A percentile compares a stretch with the other conserved stretches of the same genome.
Conservation (phyloP, 2,113 vertebrate genomes). For the Piaya cayana region DNA sequence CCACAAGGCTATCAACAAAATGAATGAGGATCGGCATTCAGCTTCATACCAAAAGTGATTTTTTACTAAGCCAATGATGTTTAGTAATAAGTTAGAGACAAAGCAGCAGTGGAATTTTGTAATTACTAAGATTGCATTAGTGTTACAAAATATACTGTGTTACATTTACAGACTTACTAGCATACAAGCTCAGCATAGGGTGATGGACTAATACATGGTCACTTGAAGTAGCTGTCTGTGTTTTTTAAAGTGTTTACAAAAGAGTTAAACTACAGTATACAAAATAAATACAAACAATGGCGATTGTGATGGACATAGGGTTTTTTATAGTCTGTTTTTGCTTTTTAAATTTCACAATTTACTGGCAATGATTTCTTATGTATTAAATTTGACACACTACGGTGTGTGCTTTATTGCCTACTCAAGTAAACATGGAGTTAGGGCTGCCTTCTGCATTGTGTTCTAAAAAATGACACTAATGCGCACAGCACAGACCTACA, state of each 20-base stretch:
- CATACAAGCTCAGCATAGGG: neutral
- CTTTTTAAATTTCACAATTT: neutral
- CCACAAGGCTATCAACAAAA: neutral
- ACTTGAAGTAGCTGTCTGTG: neutral
- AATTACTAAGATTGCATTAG: slow-evolving; percentile 24
- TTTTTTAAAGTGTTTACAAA: neutral
- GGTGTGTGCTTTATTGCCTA: neutral
- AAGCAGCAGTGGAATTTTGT: neutral
- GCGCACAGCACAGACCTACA: neutral
- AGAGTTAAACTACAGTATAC: neutral
- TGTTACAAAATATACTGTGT: slow-evolving; percentile 29
- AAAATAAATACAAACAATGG: neutral
- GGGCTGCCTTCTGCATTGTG: neutral
- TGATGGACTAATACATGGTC: neutral
- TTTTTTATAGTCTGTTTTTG: neutral
- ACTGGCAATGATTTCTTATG: neutral
- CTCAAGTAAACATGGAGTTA: neutral
- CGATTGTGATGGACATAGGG: neutral
- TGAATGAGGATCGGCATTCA: neutral
- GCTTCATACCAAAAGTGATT: neutral
- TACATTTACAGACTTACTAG: neutral
- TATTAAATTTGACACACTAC: neutral
- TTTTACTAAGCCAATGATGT: neutral
- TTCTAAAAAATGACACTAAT: neutral
- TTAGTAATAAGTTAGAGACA: slow-evolving; percentile 6